Conservation (phyloP, 1,140 invertebrate genomes). For the Nephotettix cincticeps region DNA sequence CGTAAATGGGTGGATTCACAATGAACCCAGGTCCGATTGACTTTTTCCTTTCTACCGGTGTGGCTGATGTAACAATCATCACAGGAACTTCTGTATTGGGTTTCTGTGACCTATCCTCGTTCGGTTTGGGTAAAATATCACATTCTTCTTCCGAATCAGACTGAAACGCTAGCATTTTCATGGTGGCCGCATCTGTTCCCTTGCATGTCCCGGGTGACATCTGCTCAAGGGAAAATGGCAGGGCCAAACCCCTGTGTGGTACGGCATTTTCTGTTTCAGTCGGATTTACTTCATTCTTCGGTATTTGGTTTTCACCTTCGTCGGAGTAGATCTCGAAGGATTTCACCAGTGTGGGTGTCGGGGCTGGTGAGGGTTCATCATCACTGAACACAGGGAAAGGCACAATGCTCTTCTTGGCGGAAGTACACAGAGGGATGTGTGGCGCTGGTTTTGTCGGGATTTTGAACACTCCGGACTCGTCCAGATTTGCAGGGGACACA, state of each 20-base stretch:
- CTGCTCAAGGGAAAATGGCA: background rate
- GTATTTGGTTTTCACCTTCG: background rate
- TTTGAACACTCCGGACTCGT: slow-evolving; percentile 1
- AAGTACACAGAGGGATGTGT: background rate
- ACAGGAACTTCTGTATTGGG: background rate
- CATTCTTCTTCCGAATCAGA: background rate
- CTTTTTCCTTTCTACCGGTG: background rate
- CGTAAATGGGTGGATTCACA: background rate
- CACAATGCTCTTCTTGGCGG: background rate
- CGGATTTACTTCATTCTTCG: background rate
- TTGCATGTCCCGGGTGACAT: background rate
- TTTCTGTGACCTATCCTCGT: background rate
- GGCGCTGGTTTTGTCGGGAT: background rate
- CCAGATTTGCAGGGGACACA: background rate
- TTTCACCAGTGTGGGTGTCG: background rate
- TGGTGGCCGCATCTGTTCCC: background rate
- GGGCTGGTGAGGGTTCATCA: background rate
- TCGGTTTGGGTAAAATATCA: no score
- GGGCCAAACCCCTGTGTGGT: background rate
- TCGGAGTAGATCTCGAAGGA: slow-evolving; percentile 17
- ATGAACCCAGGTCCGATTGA: background rate
- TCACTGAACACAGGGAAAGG: background rate
- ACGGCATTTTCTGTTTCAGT: background rate
- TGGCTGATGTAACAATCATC: background rate
- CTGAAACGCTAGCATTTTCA: slow-evolving; percentile 4